phyloP scores from a whole-genome alignment of 2,888 invertebrate species.

The Heteropelma amictum region DNA sequence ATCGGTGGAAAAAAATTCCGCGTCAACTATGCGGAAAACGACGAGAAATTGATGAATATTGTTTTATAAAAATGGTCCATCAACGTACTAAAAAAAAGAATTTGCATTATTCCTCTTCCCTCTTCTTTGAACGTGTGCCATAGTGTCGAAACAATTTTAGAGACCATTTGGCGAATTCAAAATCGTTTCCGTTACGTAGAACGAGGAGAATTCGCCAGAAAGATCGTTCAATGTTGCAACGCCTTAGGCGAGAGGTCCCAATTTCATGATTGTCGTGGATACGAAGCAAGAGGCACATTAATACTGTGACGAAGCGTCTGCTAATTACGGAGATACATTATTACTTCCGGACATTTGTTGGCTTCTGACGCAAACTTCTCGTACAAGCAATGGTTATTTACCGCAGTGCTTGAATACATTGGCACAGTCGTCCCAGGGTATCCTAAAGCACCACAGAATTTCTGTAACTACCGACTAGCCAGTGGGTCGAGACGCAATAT shows the following conservation, averaged over 20 bases:
- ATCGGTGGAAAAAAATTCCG: too few relatives aligned
- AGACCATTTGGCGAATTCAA: not conserved
- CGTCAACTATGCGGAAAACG: too few relatives aligned
- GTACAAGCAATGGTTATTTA: slow-evolving; percentile 5
- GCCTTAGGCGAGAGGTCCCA: slow-evolving; percentile 45
- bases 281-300: not conserved
- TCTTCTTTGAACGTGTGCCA: too few relatives aligned
- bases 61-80: too few relatives aligned
- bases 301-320: slow-evolving; percentile 46
- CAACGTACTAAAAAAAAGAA: too few relatives aligned
- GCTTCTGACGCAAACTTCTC: not conserved
- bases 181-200: not conserved
- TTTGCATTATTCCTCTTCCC: too few relatives aligned
- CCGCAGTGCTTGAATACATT: not conserved
- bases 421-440: not conserved
- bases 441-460: slow-evolving; percentile 6
- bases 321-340: slow-evolving; percentile 65
- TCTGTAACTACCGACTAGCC: slow-evolving; percentile 8
- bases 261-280: slow-evolving; percentile 17
- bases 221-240: slow-evolving; percentile 56
- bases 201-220: not conserved
- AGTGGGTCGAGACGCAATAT: slow-evolving; percentile 8
- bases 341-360: slow-evolving; percentile 58
- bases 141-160: too few relatives aligned
- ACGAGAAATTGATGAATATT: too few relatives aligned